Evolutionary conservation across 2,113 vertebrate species (phyloP).

Genomic region (Desmodus rotundus): DNA sequence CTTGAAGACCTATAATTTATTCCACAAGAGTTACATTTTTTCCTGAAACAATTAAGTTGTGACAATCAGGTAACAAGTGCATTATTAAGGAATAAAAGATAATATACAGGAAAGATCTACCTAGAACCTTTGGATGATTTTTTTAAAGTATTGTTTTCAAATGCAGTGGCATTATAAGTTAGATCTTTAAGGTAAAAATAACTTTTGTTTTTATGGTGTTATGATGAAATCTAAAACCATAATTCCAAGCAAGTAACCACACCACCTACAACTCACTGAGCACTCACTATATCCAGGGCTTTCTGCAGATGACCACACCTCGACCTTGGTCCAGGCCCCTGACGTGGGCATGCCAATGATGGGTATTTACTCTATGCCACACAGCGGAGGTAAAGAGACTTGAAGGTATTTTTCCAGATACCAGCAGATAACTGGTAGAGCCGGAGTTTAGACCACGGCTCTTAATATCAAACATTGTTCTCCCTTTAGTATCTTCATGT

Average conservation of each 20-base stretch:
- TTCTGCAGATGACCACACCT: neutral
- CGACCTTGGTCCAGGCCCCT: neutral
- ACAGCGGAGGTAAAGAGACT: neutral
- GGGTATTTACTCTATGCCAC: neutral
- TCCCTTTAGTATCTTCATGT: neutral
- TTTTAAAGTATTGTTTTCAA: neutral
- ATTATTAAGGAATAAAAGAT: conserved; percentile 4
- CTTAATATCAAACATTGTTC: neutral
- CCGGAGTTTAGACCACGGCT: neutral
- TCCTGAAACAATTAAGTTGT: conserved; percentile 22
- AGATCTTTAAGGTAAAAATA: neutral
- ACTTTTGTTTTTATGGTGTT: neutral
- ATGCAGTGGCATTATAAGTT: neutral
- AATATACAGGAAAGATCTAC: neutral
- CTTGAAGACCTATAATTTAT: conserved; percentile 27
- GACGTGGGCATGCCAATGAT: neutral
- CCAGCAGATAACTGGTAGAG: neutral
- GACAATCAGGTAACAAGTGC: neutral
- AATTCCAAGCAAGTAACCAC: neutral
- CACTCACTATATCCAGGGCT: neutral
- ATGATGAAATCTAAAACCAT: neutral
- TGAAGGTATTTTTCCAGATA: neutral
- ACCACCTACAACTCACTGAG: neutral
- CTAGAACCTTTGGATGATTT: neutral
- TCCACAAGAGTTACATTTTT: neutral